Evolutionary conservation across 2,113 vertebrate genomes (phyloP).

Genomic region (Labeo rohita): DNA sequence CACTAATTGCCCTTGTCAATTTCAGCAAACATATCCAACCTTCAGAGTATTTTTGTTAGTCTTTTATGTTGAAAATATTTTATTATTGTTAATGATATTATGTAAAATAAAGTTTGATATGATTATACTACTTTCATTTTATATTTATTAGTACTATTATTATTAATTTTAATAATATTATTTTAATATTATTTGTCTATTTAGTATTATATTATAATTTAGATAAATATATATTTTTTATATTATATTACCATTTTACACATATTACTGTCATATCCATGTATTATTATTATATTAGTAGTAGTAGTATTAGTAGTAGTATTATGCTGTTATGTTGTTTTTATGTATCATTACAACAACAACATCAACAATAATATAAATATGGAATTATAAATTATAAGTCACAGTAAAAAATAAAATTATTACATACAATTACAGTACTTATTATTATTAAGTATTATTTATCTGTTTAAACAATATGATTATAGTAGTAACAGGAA

Average conservation of each 20-base stretch:
- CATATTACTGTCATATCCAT: neutral
- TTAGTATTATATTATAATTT: neutral
- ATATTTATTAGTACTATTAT: no score
- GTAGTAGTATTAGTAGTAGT: neutral
- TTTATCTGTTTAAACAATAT: neutral
- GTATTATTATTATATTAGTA: neutral
- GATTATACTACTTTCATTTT: neutral
- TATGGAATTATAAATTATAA: neutral
- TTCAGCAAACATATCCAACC: constrained; percentile 13
- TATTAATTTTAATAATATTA: neutral
- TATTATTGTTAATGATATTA: neutral
- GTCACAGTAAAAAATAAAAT: no score
- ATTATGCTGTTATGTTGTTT: neutral
- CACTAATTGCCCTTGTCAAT: neutral
- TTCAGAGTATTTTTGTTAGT: neutral
- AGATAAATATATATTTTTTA: neutral
- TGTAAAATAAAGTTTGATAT: neutral
- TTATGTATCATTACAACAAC: no score
- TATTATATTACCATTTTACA: neutral
- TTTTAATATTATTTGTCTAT: neutral
- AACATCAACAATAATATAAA: no score
- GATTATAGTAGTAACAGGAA: neutral
- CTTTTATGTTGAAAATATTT: neutral
- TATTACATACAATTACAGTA: no score
- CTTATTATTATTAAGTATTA: neutral